Base-by-base conservation (phyloP, 2,113 vertebrate species). In the Maylandia zebra region DNA sequence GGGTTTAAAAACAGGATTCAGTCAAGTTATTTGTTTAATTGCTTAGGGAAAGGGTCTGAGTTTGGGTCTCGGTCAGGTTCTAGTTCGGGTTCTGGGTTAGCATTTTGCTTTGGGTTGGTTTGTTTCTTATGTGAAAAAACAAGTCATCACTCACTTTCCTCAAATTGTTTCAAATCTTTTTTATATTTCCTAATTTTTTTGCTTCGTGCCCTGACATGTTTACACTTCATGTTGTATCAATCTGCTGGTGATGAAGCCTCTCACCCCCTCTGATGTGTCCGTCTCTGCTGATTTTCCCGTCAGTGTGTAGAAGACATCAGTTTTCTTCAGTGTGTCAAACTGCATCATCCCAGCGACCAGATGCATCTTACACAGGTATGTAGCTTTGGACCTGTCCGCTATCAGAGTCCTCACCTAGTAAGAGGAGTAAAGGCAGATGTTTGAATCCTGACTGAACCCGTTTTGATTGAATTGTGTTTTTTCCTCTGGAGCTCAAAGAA, bases 331-430 rank as follows among this genome's bases (percentile, higher is more conserved):
- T 3, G 7, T 86, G n/a, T 96, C 95, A 1, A 90, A 93, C 13
- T 91, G 91, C 93, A 98, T 89, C 41, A 97, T 96, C 11, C 97
- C 98, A 2, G 98, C 97, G 53, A 98, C 96, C 91, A 98, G 89
- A 88, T 99, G 98, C 52, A 99, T 96, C 78, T 98, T 98, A 83
- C 97, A 93, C 1, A 98, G 96, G 94, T 98, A 97, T 16, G 93
- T 95, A 10, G 96, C 95, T 61, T 94, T 97, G 50, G 95, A 76
- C 2, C 81, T 52, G 32, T 98, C 89, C 2, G 90, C 88, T 34
- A 96, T 90, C 85, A 99, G 94, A 27, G 95, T 92, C 43, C 93
- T 96, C 81, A 98, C 57, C 98, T 97, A 90, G 24, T 17, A 16
- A 27, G 41, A 74, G 14, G 13, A 69, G 19, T 69, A 38, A 41